Evolutionary conservation across 2,888 invertebrate species (phyloP).

Genomic region (Pristionchus maxplancki): DNA sequence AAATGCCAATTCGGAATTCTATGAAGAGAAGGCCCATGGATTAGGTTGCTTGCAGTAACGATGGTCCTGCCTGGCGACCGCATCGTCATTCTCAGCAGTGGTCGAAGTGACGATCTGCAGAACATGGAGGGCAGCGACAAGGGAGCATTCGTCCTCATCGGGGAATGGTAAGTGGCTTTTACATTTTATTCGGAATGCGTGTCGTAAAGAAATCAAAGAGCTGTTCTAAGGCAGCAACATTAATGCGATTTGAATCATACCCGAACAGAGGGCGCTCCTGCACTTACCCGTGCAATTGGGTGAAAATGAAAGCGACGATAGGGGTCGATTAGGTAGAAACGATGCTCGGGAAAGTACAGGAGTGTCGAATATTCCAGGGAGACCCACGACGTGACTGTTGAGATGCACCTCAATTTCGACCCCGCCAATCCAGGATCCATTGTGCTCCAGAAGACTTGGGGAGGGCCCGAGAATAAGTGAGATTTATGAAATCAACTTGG

Average conservation of each 20-base stretch:
- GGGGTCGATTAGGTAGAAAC: no score
- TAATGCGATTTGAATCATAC: no score
- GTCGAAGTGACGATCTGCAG: not conserved
- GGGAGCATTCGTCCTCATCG: not conserved
- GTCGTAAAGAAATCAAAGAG: no score
- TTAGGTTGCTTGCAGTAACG: not conserved
- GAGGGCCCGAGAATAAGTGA: not conserved
- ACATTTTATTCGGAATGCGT: no score
- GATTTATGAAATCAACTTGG: not conserved
- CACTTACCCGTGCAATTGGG: no score
- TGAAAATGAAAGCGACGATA: no score
- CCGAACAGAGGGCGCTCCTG: no score
- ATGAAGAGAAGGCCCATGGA: no score
- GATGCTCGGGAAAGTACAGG: no score
- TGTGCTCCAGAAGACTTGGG: not conserved
- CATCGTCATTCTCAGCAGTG: not conserved
- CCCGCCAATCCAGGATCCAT: not conserved
- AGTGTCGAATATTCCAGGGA: conserved; percentile 1
- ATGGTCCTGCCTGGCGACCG: not conserved
- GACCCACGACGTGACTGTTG: not conserved
- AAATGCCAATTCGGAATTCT: no score
- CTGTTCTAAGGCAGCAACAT: no score
- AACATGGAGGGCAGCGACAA: not conserved
- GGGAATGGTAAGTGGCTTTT: not conserved
- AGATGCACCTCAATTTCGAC: not conserved